Base-by-base conservation (phyloP, 2,888 invertebrate species). In the Cistogaster globosa region DNA sequence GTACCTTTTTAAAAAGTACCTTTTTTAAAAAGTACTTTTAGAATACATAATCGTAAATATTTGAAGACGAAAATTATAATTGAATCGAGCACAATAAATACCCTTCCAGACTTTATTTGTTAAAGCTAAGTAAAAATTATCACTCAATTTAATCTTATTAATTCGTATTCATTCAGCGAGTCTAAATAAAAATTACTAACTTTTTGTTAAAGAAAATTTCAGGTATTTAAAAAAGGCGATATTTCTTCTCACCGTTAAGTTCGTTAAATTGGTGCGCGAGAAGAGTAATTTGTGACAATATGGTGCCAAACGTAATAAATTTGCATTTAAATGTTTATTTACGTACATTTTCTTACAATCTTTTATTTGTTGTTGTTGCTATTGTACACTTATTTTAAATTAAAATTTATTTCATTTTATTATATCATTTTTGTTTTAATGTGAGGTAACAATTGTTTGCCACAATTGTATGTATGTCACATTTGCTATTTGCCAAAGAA, bases 371-470 rank as follows among this genome's bases (percentile, higher is more conserved):
- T 18, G 14, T 48, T 60, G 32, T 68, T 58, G 42, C 4, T 42
- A 7, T 42, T 38, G 38, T 38, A 38, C 6, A 48, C 9, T 62
- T 18, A 57, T 48, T 67, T 80, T 51, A 67, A 51, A 80, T 80
- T 67, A 42, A 65, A 63, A 72, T 72, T 58, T 68, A 84, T 80
- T 80, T 76, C 18, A 77, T 78, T 81, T 77, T 81, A 74, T 84
- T 84, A 81, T 81, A 77, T 84, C 81, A 81, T 74, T 77, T 84
- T 76, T 58, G 22, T 81, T 76, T 74, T 63, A 69, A 68, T 63
- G 77, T 84, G 84, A 84, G 84, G 84, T 84, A 84, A 84, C 84
- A 84, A 84, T 84, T 77, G 62, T n/a, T 32, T 38, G 6, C 36
- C 18, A 38, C 53, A 20, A 55, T 68, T 38, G 69, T 62, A 72